Conservation (phyloP, 1,140 invertebrate species). For the Achroia grisella region DNA sequence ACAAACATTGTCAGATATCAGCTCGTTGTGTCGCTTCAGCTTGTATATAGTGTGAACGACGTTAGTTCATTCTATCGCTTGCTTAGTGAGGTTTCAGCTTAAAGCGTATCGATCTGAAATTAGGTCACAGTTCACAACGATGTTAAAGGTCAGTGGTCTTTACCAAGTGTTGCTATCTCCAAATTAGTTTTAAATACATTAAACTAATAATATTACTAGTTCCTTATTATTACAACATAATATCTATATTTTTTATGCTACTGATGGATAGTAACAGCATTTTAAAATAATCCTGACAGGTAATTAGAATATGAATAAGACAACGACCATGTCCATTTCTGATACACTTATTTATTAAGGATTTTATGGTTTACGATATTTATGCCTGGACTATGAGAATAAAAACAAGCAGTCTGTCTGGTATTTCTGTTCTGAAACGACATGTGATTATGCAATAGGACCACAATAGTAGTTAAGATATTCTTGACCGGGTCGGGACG, state of each 20-base stretch:
- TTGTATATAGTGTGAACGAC: slow-evolving; percentile 25
- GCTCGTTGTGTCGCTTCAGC: slow-evolving; percentile 33
- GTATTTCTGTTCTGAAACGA: slow-evolving; percentile 15
- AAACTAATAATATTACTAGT: too few species aligned
- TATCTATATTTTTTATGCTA: too few species aligned
- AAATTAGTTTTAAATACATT: too few species aligned
- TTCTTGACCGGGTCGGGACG: slow-evolving; percentile 44
- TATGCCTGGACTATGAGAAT: neutral
- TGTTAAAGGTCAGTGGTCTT: slow-evolving; percentile 53
- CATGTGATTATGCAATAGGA: slow-evolving; percentile 41
- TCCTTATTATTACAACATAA: too few species aligned
- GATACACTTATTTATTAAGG: neutral
- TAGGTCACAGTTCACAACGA: slow-evolving; percentile 64
- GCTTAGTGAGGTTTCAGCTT: slow-evolving; percentile 71
- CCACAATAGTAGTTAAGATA: slow-evolving; percentile 42
- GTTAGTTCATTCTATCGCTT: slow-evolving; percentile 43
- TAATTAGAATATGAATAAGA: too few species aligned
- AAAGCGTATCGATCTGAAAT: slow-evolving; percentile 71
- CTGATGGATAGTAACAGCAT: too few species aligned
- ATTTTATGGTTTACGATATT: too few species aligned
- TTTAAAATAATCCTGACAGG: too few species aligned
- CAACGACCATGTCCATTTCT: too few species aligned
- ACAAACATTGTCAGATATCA: slow-evolving; percentile 49
- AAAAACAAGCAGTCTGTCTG: slow-evolving; percentile 6
- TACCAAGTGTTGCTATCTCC: too few species aligned